Evolutionary conservation across 1,140 invertebrate species (phyloP), one percentile per base, ranked within the genome.

Genomic region (Drosophila lowei): DNA sequence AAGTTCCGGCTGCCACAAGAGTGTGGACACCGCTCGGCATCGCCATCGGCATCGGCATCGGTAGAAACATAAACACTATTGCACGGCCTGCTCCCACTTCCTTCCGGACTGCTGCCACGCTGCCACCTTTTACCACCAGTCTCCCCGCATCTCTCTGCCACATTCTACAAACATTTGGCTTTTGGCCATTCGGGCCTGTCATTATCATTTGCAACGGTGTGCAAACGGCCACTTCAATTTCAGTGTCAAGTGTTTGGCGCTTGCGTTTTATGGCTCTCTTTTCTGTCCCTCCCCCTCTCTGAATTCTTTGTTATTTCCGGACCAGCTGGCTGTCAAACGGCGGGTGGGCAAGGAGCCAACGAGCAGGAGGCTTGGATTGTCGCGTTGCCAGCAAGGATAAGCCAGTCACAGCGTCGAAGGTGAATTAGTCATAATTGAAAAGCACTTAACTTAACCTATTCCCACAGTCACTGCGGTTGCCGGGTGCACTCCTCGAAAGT

Each of bases 401-500:
- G 41, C 54, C 34, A 38, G 34, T 13, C 47, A 13, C 64, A 57
- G 30, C 30, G 8, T 8, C 30, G 30, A 52, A 64, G 59, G 64
- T 55, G 64, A 86, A 85, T 85, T 86, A 81, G 60, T 85, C 81
- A 81, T 88, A 74, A 85, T 86, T 79, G 78, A 88, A 85, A 70
- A 71, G 73, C 73, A 70, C 72, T 84, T 66, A 77, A 68, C 58
- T 56, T 52, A 21, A 28, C 48, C 25, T 42, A 43, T 47, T 48
- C 8, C 44, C 72, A 55, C 46, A 68, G 30, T 3, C 28, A 48
- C 53, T 54, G 28, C 52, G 25, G 41, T 2, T 47, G 71, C 64
- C 30, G 3, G 48, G 42, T 38, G 52, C 55, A 18, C 43, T 50
- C 34, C 23, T n/a, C 43, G 42, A 60, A 71, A 71, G 48, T 64